phyloP scores from a whole-genome alignment of 2,888 invertebrate genomes.

The Nemotelus nigrinus region DNA sequence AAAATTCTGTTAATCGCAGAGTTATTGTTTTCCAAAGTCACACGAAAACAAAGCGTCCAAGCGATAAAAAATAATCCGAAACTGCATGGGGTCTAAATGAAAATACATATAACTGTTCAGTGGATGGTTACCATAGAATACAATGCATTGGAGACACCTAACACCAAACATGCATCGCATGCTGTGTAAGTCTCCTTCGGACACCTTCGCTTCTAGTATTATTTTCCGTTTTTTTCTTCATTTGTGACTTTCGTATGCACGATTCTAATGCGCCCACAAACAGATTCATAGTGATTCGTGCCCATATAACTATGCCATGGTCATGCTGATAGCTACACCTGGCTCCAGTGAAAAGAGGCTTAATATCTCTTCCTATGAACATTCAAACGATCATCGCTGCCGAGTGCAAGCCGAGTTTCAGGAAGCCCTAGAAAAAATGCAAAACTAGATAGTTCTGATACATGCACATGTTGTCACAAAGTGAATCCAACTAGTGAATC shows the following conservation, averaged over 20 bases:
- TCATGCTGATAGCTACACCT: neutral
- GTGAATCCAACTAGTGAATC: neutral
- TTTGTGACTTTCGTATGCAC: too few relatives aligned
- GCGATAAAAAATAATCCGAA: conserved; percentile 6
- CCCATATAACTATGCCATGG: neutral
- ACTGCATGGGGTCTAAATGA: neutral
- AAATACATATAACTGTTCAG: too few relatives aligned
- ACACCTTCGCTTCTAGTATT: neutral
- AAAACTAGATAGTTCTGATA: neutral
- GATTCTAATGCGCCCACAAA: too few relatives aligned
- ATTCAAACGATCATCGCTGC: neutral
- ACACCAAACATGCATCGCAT: neutral
- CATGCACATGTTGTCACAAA: too few relatives aligned
- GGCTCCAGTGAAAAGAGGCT: neutral
- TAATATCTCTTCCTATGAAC: neutral
- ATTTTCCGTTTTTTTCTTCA: too few relatives aligned
- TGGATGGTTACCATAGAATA: too few relatives aligned
- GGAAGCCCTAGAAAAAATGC: conserved; percentile 33
- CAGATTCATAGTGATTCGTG: too few relatives aligned
- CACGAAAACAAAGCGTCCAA: neutral
- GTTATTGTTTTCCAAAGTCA: conserved; percentile 3
- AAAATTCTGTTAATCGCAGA: neutral
- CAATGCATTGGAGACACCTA: neutral
- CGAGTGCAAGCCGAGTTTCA: conserved; percentile 1
- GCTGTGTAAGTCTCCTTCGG: neutral